Percentiles rank a stretch among this genome's conserved stretches.
Evolutionary conservation across 2,113 vertebrate species (phyloP).

Genomic region (Stegostoma tigrinum): DNA sequence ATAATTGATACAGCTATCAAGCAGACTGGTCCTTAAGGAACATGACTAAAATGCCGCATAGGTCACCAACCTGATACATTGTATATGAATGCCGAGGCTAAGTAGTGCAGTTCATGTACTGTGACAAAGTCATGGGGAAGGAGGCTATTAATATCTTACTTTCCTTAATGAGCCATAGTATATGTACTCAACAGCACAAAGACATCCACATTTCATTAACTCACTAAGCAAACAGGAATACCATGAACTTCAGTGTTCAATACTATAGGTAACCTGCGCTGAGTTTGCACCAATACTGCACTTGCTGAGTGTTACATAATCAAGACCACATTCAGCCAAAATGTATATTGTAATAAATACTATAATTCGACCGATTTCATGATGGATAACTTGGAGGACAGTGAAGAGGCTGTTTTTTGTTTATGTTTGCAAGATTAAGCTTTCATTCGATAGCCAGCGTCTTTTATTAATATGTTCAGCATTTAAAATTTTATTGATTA

Average conservation of each 20-base stretch:
- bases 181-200: background rate
- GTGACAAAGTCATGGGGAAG: background rate
- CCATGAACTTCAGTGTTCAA: background rate
- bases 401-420: background rate
- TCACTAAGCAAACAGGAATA: background rate
- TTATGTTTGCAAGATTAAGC: background rate
- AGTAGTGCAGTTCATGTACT: background rate
- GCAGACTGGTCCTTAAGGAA: background rate
- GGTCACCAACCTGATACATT: background rate
- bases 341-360: background rate
- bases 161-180: background rate
- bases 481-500: background rate
- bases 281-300: background rate
- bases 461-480: background rate
- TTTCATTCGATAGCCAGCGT: background rate
- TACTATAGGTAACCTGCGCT: background rate
- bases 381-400: background rate
- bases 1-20: background rate
- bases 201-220: background rate
- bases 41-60: background rate
- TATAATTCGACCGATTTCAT: background rate
- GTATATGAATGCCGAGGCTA: background rate
- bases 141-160: background rate
- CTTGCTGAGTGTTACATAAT: background rate
- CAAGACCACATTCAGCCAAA: background rate